These are phyloP conservation scores for Siderastrea radians DNA, from an alignment of 92 coral and sea anemone species.

Conservation along the genomic window DNA sequence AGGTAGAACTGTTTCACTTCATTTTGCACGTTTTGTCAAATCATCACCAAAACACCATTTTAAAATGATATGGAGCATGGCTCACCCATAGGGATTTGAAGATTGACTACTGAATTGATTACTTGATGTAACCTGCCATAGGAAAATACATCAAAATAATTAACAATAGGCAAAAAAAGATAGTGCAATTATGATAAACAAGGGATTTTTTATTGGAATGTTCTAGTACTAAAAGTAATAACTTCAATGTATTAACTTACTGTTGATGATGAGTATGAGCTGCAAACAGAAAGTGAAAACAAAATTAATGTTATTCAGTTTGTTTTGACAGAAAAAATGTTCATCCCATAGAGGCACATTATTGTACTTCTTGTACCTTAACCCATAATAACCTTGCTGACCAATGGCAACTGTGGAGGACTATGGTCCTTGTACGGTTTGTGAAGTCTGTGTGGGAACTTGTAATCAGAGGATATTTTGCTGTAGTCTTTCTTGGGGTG, in stretches of 20 bases:
- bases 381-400: too few relatives aligned
- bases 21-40: too few relatives aligned
- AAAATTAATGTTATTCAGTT: background rate
- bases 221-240: background rate
- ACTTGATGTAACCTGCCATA: conserved; percentile 65
- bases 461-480: too few relatives aligned
- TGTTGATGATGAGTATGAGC: conserved; percentile 90
- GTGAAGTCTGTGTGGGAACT: too few relatives aligned
- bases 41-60: too few relatives aligned
- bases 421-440: too few relatives aligned
- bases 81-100: conserved; percentile 59
- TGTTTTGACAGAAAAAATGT: too few relatives aligned
- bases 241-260: conserved; percentile 65
- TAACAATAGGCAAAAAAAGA: background rate
- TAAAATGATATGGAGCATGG: background rate
- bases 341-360: too few relatives aligned
- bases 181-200: background rate
- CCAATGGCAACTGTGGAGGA: too few relatives aligned
- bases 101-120: conserved; percentile 41
- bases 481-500: too few relatives aligned
- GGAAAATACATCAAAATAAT: background rate
- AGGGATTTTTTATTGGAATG: background rate
- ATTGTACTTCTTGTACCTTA: too few relatives aligned
- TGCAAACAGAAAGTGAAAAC: conserved; percentile 47
- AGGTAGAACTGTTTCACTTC: too few relatives aligned